phyloP scores from a whole-genome alignment of 2,888 invertebrate genomes.

The Tubulanus polymorphus region DNA sequence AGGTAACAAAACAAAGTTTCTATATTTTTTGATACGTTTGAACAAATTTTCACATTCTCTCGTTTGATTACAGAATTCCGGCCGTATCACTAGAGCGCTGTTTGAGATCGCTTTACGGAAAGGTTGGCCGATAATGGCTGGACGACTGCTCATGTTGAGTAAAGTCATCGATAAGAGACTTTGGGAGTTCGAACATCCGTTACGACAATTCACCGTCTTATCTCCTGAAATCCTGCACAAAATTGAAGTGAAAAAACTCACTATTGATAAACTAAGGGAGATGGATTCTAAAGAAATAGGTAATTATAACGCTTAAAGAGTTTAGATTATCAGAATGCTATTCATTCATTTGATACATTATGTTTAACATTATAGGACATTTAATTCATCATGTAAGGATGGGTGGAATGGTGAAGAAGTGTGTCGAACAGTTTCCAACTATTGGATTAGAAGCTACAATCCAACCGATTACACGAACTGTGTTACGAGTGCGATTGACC shows the following conservation, averaged over 20 bases:
- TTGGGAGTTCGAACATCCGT: conserved; percentile 82
- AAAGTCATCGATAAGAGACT: conserved; percentile 90
- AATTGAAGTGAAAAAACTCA: conserved; percentile 71
- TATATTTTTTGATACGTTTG: no score
- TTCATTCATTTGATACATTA: not conserved
- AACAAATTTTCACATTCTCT: conserved; percentile 1
- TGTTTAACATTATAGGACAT: conserved; percentile 55
- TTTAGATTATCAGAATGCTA: not conserved
- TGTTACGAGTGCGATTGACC: conserved; percentile 67
- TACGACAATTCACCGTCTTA: conserved; percentile 68
- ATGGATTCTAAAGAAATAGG: conserved; percentile 86
- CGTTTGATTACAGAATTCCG: conserved; percentile 69
- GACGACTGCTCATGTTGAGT: conserved; percentile 76
- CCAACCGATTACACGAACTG: conserved; percentile 91
- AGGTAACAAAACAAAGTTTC: conserved; percentile 59
- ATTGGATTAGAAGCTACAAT: conserved; percentile 78
- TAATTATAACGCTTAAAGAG: conserved; percentile 37
- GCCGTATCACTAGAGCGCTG: conserved; percentile 82
- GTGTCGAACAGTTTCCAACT: conserved; percentile 79
- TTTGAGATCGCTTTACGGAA: conserved; percentile 89
- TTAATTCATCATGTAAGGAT: conserved; percentile 73
- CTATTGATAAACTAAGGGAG: conserved; percentile 74
- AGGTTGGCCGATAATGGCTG: conserved; percentile 86
- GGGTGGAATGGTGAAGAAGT: conserved; percentile 74
- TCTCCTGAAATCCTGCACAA: conserved; percentile 75